Conservation (phyloP, 2,113 vertebrate genomes). For the Oncorhynchus gorbuscha region DNA sequence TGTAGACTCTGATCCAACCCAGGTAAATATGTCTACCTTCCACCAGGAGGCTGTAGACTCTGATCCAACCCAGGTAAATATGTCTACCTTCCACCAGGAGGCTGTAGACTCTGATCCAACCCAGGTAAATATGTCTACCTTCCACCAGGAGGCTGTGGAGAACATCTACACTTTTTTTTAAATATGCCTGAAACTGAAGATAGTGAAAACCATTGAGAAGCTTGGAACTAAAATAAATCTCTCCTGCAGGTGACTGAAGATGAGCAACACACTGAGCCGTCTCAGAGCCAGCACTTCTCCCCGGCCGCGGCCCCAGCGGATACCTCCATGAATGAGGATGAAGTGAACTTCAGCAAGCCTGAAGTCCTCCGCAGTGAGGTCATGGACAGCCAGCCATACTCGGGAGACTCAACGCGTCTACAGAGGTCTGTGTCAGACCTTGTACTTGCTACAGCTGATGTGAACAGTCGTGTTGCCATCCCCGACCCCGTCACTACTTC, state of each 20-base stretch:
- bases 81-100: no score
- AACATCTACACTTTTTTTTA: no score
- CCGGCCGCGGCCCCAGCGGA: neutral
- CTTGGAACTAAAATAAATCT: neutral
- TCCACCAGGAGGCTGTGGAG: no score
- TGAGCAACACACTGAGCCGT: neutral
- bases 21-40: no score
- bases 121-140: no score
- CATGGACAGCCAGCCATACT: slow-evolving; percentile 26
- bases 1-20: no score
- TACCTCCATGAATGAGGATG: neutral
- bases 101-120: no score
- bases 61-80: no score
- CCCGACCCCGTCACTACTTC: slow-evolving; percentile 1
- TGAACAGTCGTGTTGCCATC: neutral
- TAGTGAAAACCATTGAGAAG: neutral
- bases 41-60: no score
- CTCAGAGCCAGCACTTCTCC: neutral
- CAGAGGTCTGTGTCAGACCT: neutral
- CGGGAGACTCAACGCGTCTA: slow-evolving; percentile 37
- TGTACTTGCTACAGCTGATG: neutral
- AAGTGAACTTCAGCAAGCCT: slow-evolving; percentile 62
- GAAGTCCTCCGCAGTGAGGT: slow-evolving; percentile 42
- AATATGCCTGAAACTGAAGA: neutral
- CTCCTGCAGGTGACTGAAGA: slow-evolving; percentile 36